phyloP scores from a whole-genome alignment of 2,888 invertebrate genomes.

The Lasioglossum pauxillum region DNA sequence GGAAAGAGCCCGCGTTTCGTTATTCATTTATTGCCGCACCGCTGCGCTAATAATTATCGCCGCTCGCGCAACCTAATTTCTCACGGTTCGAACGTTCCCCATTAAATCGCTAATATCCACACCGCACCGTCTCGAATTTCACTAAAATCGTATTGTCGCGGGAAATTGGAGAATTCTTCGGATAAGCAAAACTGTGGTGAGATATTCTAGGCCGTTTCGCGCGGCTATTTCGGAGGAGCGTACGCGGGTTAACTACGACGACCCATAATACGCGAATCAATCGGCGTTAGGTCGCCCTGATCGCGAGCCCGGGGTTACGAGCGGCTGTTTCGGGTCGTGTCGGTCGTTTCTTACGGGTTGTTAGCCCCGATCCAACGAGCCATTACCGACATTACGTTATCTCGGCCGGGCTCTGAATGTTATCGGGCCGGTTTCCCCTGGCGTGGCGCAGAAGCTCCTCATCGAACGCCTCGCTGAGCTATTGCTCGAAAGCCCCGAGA shows the following conservation, averaged over 20 bases:
- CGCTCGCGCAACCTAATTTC: background rate
- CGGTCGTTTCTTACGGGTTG: conserved; percentile 70
- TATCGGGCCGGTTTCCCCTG: conserved; percentile 61
- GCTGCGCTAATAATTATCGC: background rate
- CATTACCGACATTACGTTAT: conserved; percentile 75
- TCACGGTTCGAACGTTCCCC: background rate
- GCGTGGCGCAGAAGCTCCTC: conserved; percentile 26
- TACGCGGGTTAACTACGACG: background rate
- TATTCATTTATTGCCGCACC: conserved; percentile 23
- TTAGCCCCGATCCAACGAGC: conserved; percentile 71
- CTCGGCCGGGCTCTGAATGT: conserved; percentile 67
- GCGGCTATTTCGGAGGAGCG: background rate
- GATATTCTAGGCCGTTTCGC: background rate
- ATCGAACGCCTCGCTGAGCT: conserved; percentile 53
- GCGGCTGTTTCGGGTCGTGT: conserved; percentile 54
- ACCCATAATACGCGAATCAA: conserved; percentile 48
- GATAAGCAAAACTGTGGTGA: too few relatives aligned
- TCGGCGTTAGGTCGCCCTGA: conserved; percentile 34
- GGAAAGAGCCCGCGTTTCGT: conserved; percentile 25
- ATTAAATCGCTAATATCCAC: background rate
- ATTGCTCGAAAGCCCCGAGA: conserved; percentile 35
- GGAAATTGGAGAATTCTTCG: too few relatives aligned
- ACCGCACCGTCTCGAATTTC: background rate
- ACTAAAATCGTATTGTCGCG: too few relatives aligned
- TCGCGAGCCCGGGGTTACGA: background rate